A percentile compares a stretch with the other conserved stretches of the same genome.
phyloP scores from a whole-genome alignment of 2,888 invertebrate genomes.

The Orchestes rusci region DNA sequence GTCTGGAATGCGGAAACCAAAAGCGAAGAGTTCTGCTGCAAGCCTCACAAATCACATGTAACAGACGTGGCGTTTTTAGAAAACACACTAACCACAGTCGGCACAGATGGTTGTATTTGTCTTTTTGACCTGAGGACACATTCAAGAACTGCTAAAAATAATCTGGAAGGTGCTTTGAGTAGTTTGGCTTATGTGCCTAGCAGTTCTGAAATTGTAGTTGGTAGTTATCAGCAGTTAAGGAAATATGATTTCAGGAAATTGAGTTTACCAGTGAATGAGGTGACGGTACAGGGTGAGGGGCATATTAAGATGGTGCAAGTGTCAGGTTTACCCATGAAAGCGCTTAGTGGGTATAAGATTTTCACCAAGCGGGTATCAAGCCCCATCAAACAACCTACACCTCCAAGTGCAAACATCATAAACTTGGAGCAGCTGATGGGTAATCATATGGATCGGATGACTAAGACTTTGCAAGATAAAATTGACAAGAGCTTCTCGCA shows the following conservation, averaged over 20 bases:
- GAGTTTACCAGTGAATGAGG: conserved; percentile 27
- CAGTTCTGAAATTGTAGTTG: conserved; percentile 28
- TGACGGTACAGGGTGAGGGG: conserved; percentile 26
- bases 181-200: conserved; percentile 27
- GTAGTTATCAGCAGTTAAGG: conserved; percentile 29
- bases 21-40: conserved; percentile 21
- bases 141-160: conserved; percentile 19
- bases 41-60: conserved; percentile 25
- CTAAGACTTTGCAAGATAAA: too few species aligned
- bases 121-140: conserved; percentile 27
- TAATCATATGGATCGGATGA: too few species aligned
- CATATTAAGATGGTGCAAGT: conserved; percentile 29
- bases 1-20: conserved; percentile 30
- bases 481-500: too few species aligned
- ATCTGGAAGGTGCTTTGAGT: conserved; percentile 28
- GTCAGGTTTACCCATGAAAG: too few species aligned
- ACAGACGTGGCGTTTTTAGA: conserved; percentile 30
- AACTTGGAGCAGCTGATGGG: too few species aligned
- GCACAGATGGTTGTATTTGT: conserved; percentile 29
- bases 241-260: conserved; percentile 31
- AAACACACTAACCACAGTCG: conserved; percentile 27
- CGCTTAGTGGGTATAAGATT: too few species aligned
- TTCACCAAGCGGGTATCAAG: too few species aligned
- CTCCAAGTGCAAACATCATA: too few species aligned
- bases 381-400: too few species aligned